phyloP scores from a whole-genome alignment of 2,888 invertebrate genomes.

The Phlogophora meticulosa region DNA sequence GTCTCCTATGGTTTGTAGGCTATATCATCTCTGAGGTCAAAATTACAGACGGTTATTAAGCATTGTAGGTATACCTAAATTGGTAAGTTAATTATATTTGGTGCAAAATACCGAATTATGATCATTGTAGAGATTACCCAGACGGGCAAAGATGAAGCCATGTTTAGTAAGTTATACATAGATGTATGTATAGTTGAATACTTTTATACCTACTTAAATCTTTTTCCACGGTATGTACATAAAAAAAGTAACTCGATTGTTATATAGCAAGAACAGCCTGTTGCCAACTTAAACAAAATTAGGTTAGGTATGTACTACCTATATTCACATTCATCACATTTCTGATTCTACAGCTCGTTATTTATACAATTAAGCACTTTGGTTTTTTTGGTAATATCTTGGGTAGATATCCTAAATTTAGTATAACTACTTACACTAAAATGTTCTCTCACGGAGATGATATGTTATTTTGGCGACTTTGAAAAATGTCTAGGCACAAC shows the following conservation, averaged over 20 bases:
- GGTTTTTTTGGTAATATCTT: constrained; percentile 37
- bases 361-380: constrained; percentile 57
- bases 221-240: constrained; percentile 1
- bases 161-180: too few species aligned
- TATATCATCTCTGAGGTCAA: too few species aligned
- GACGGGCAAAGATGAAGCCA: too few species aligned
- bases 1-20: too few species aligned
- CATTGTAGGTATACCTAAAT: too few species aligned
- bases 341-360: constrained; percentile 27
- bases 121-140: too few species aligned
- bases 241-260: not conserved
- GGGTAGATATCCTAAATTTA: constrained; percentile 29
- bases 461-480: constrained; percentile 86
- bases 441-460: constrained; percentile 77
- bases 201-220: too few species aligned
- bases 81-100: too few species aligned
- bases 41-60: too few species aligned
- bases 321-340: constrained; percentile 14
- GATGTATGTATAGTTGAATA: too few species aligned
- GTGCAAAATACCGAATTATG: too few species aligned
- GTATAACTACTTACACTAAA: constrained; percentile 35
- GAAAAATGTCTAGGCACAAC: constrained; percentile 83
- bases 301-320: constrained; percentile 1
- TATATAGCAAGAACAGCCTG: constrained; percentile 17
- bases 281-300: constrained; percentile 31